Conservation (phyloP, 1,140 invertebrate genomes). For the Papilio polyxenes region DNA sequence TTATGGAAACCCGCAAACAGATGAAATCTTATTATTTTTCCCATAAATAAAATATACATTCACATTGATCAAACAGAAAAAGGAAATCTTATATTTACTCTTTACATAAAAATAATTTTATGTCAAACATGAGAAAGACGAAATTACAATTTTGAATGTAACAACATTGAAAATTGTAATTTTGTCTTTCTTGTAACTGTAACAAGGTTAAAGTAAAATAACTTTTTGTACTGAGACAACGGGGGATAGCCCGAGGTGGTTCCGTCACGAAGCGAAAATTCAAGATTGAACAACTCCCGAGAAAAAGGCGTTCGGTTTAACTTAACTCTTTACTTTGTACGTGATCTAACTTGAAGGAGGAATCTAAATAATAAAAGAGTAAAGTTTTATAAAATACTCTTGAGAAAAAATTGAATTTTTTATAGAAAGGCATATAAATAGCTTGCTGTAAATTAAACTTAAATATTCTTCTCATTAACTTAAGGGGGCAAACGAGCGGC, state of each 20-base stretch:
- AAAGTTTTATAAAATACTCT: not conserved
- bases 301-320: conserved; percentile 48
- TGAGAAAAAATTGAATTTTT: not conserved
- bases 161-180: conserved; percentile 4
- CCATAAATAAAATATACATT: not conserved
- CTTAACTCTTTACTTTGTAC: conserved; percentile 49
- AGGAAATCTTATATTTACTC: not conserved
- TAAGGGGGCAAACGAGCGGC: too few relatives aligned
- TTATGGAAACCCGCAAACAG: too few relatives aligned
- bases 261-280: conserved; percentile 42
- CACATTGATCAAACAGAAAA: not conserved
- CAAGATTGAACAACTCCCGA: conserved; percentile 44
- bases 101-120: not conserved
- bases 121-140: not conserved
- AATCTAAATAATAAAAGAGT: conserved; percentile 23
- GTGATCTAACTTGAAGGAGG: conserved; percentile 49
- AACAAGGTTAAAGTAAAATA: conserved; percentile 22
- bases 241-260: conserved; percentile 25
- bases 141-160: not conserved
- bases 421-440: not conserved
- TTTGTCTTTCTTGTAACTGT: not conserved
- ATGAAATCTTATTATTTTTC: too few relatives aligned
- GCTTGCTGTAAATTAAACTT: not conserved
- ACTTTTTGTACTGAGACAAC: conserved; percentile 27
- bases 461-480: not conserved